Conservation (phyloP, 2,113 vertebrate genomes). For the Oxygymnocypris stewartii region DNA sequence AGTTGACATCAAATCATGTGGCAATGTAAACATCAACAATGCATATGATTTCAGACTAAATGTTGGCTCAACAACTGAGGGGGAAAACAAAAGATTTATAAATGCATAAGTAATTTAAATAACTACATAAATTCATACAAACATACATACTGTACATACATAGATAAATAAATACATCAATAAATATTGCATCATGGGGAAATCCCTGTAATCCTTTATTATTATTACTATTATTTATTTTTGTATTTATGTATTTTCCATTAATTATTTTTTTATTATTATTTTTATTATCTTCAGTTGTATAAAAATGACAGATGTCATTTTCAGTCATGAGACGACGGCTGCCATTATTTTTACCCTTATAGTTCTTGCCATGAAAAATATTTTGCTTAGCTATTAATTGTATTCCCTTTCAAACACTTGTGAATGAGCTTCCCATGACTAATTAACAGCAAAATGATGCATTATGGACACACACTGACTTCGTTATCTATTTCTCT, state of each 20-base stretch:
- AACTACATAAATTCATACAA: no score
- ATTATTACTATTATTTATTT: no score
- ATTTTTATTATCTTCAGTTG: neutral
- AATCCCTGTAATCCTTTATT: neutral
- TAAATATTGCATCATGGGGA: neutral
- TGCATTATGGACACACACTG: constrained; percentile 31
- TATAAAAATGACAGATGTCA: constrained; percentile 6
- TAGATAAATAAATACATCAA: neutral
- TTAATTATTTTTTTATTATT: neutral
- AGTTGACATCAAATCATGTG: neutral
- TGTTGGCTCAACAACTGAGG: no score
- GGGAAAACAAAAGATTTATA: no score
- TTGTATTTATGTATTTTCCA: neutral
- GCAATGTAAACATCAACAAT: neutral
- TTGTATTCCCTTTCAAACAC: neutral
- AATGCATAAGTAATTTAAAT: no score
- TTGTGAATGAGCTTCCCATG: constrained; percentile 38
- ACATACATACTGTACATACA: no score
- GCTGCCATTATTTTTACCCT: constrained; percentile 1
- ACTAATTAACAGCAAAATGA: constrained; percentile 35
- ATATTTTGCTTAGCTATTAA: constrained; percentile 4
- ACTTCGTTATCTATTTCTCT: constrained; percentile 7
- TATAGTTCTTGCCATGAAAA: neutral
- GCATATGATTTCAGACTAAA: neutral
- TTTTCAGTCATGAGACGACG: neutral